Percentiles rank a stretch among this genome's conserved stretches.
Conservation (phyloP, 2,888 invertebrate genomes). For the Cerceris rybyensis region DNA sequence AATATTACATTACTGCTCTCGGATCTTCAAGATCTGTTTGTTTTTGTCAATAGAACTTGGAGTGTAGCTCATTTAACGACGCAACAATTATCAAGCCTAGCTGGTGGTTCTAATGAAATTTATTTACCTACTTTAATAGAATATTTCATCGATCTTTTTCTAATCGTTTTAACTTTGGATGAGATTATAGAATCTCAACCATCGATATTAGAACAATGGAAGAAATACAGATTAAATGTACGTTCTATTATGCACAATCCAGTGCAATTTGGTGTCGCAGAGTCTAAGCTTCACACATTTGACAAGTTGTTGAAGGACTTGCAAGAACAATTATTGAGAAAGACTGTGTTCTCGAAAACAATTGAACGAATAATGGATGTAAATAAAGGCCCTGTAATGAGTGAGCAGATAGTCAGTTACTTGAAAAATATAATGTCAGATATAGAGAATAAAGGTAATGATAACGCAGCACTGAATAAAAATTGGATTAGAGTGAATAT, state of each 20-base stretch:
- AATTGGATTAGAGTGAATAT: conserved; percentile 87
- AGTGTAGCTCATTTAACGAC: conserved; percentile 73
- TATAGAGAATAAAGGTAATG: conserved; percentile 85
- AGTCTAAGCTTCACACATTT: conserved; percentile 86
- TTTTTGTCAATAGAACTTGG: conserved; percentile 73
- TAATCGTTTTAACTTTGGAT: conserved; percentile 88
- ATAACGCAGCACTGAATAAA: conserved; percentile 83
- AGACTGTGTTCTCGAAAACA: conserved; percentile 82
- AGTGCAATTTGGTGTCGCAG: conserved; percentile 84
- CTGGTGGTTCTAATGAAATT: conserved; percentile 70
- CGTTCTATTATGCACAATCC: conserved; percentile 87
- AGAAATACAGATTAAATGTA: conserved; percentile 89
- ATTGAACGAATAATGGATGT: conserved; percentile 82
- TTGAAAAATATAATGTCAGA: conserved; percentile 85
- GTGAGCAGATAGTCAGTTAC: conserved; percentile 87
- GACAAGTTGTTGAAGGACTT: conserved; percentile 88
- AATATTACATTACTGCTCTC: conserved; percentile 72
- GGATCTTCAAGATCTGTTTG: conserved; percentile 76
- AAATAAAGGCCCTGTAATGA: conserved; percentile 83
- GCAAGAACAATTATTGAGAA: conserved; percentile 86
- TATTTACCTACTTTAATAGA: conserved; percentile 82
- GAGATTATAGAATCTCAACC: conserved; percentile 84
- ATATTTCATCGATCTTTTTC: conserved; percentile 86
- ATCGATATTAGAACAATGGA: conserved; percentile 88
- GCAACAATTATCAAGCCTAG: conserved; percentile 74